Conservation (phyloP, 2,888 invertebrate species). For the Eupelmus urozonus region DNA sequence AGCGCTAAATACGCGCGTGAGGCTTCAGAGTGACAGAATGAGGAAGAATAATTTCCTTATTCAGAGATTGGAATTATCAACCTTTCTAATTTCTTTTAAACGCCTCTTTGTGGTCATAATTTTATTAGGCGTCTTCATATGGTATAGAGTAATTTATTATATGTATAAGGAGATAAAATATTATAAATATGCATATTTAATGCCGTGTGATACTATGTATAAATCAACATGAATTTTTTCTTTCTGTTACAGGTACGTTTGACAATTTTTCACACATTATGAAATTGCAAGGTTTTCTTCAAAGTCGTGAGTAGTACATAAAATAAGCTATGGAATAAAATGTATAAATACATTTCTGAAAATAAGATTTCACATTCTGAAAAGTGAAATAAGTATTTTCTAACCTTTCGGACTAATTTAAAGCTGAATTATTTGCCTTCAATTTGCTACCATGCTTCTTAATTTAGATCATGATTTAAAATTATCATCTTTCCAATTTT, state of each 20-base stretch:
- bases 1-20: neutral
- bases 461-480: no score
- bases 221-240: conserved; percentile 70
- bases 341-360: neutral
- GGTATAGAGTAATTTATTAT: neutral
- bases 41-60: neutral
- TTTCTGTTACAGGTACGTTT: conserved; percentile 79
- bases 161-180: neutral
- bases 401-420: no score
- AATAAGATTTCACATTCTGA: no score
- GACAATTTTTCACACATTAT: neutral
- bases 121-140: neutral
- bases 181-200: neutral
- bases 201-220: neutral
- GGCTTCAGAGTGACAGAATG: no score
- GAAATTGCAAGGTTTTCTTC: conserved; percentile 17
- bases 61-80: neutral
- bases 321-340: conserved; percentile 10
- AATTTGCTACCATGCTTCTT: no score
- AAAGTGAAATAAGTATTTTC: no score
- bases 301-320: conserved; percentile 39
- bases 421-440: no score
- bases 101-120: neutral
- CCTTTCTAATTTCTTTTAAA: neutral
- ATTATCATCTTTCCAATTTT: no score